Evolutionary conservation across 2,113 vertebrate genomes (phyloP), one percentile per base, ranked within the genome.

Genomic region (Lepidothrix coronata): DNA sequence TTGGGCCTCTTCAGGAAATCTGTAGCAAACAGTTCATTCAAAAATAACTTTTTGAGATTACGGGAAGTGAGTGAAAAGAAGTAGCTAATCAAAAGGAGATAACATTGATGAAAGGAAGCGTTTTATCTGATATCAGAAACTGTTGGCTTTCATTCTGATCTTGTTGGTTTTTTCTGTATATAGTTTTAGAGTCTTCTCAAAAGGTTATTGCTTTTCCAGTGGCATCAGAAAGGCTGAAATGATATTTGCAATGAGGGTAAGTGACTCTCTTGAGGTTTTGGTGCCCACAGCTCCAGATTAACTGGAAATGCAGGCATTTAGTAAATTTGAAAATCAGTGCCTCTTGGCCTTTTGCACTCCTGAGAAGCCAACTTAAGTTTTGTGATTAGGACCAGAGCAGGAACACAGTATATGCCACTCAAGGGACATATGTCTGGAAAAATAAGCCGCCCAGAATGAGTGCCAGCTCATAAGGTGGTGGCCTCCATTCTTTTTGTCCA

Each of bases 261-360:
- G 55, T 75, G 92, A 81, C 66, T 95, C 82, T 91, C 73, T 85
- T 91, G 86, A 89, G 83, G 91, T 91, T 96, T 93, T 94, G 61
- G 92, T 84, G 93, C 80, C 68, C 73, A 86, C 52, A 78, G 31
- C 61, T 81, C 65, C 61, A 89, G 80, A 72, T 58, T 86, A 92
- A 92, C 72, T 88, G 86, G 68, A 94, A 95, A 81, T 54, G 41
- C 35, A 77, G 52, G 22, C 78, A 72, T 85, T 85, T 59, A 88
- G 67, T 93, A 83, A 89, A 89, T 63, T 35, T 81, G 88, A 94
- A 96, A 91, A 86, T 86, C 67, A 49, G 72, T 52, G 39, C 37
- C 68, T 93, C 65, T 91, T 2, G 5, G 68, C 23, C 57, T 25
- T 70, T 12, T 25, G 1, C 31, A 39, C 82, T 90, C 59, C 31